phyloP scores from a whole-genome alignment of 2,113 vertebrate genomes.

The Dicaeum eximium region DNA sequence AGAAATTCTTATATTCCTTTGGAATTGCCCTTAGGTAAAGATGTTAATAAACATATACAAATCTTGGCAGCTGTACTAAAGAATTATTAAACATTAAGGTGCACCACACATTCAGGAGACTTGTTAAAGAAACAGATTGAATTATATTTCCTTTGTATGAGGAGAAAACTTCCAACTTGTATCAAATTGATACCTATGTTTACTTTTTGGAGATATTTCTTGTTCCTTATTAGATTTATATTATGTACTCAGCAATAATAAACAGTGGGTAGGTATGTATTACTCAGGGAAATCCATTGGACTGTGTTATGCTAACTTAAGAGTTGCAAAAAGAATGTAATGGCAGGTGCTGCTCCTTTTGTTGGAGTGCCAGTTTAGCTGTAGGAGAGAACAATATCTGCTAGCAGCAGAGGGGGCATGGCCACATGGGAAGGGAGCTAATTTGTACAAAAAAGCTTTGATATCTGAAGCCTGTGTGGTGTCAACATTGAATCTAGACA shows the following conservation, averaged over 20 bases:
- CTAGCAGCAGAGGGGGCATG: background rate
- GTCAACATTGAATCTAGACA: background rate
- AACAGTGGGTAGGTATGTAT: background rate
- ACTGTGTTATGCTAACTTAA: background rate
- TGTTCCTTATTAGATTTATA: background rate
- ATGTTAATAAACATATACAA: background rate
- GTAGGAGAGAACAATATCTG: background rate
- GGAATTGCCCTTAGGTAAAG: background rate
- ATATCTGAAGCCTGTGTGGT: background rate
- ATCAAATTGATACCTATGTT: background rate
- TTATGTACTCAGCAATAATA: background rate
- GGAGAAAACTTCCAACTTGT: background rate
- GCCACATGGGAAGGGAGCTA: background rate
- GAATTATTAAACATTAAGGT: background rate
- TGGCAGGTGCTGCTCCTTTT: background rate
- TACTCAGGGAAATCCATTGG: background rate
- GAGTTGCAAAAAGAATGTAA: background rate
- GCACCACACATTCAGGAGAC: background rate
- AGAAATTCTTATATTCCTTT: background rate
- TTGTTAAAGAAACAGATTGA: background rate
- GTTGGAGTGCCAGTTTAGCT: background rate
- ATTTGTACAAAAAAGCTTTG: conserved; percentile 16
- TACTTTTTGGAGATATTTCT: background rate
- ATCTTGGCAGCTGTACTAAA: background rate
- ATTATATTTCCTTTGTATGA: background rate